Evolutionary conservation across 2,888 invertebrate genomes (phyloP).

Genomic region (Torymus tubicola): DNA sequence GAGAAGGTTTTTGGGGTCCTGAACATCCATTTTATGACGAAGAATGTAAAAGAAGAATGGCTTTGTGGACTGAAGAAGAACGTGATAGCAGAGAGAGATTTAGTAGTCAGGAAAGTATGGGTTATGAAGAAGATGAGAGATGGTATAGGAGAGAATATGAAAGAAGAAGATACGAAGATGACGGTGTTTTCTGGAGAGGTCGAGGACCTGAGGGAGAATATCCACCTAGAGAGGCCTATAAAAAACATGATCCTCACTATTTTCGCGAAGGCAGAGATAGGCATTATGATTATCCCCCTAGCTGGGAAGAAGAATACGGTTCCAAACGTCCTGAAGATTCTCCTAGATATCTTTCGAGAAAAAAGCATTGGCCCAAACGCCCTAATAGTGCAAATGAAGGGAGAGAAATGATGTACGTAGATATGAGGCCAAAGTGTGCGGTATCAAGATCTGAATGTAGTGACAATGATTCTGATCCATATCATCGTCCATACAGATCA

Average conservation of each 20-base stretch:
- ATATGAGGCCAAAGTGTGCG: conserved; percentile 69
- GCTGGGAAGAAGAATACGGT: conserved; percentile 71
- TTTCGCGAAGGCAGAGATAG: conserved; percentile 68
- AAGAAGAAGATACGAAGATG: conserved; percentile 75
- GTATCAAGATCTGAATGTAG: conserved; percentile 75
- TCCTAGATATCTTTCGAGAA: conserved; percentile 69
- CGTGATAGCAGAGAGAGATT: conserved; percentile 75
- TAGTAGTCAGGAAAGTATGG: conserved; percentile 75
- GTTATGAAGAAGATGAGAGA: conserved; percentile 76
- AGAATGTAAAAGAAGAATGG: conserved; percentile 72
- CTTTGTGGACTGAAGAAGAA: conserved; percentile 75
- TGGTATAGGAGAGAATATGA: conserved; percentile 71
- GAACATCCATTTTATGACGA: conserved; percentile 71
- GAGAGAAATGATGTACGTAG: conserved; percentile 70
- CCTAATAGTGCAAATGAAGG: conserved; percentile 75
- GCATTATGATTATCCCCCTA: conserved; percentile 68
- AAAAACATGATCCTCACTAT: conserved; percentile 68
- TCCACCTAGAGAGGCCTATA: conserved; percentile 70
- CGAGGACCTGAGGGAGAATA: conserved; percentile 77
- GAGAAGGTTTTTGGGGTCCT: conserved; percentile 65
- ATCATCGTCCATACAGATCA: conserved; percentile 72
- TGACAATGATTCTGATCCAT: conserved; percentile 73
- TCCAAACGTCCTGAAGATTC: conserved; percentile 71
- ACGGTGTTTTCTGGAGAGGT: conserved; percentile 74
- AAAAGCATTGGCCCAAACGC: conserved; percentile 72